A percentile compares a stretch with the other conserved stretches of the same genome.
These are phyloP conservation scores for Leptinotarsa tumamoca DNA, from an alignment of 2,888 invertebrate genomes.

Conservation along the genomic window DNA sequence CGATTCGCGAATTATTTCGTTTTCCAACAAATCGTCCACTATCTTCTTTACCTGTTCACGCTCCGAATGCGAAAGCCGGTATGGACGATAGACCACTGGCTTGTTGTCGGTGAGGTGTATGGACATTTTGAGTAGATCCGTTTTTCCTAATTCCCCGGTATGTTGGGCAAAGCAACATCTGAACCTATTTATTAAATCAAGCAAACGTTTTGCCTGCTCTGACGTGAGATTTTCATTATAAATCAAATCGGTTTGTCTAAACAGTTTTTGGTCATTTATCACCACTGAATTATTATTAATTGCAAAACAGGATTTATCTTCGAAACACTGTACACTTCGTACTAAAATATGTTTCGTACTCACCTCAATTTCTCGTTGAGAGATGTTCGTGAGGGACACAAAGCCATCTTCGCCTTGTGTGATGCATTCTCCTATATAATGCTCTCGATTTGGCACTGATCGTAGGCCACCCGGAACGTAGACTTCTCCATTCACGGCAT, in stretches of 20 bases:
- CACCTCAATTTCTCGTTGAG: slow-evolving; percentile 24
- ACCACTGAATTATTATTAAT: background rate
- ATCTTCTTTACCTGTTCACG: slow-evolving; percentile 46
- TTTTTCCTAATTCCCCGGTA: slow-evolving; percentile 40
- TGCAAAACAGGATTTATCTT: slow-evolving; percentile 5
- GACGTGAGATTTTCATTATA: slow-evolving; percentile 25
- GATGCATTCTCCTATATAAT: slow-evolving; percentile 26
- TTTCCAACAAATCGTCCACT: slow-evolving; percentile 45
- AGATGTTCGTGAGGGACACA: slow-evolving; percentile 21
- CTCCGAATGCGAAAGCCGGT: slow-evolving; percentile 51
- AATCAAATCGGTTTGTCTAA: background rate
- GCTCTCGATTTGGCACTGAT: background rate
- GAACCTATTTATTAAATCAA: background rate
- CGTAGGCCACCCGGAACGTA: background rate
- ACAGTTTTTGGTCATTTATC: background rate
- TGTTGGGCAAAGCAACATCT: slow-evolving; percentile 39
- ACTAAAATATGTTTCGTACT: slow-evolving; percentile 6
- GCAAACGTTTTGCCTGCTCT: slow-evolving; percentile 4
- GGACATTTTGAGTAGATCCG: slow-evolving; percentile 38
- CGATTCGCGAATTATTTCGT: slow-evolving; percentile 50
- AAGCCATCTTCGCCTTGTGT: slow-evolving; percentile 19
- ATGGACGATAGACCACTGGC: slow-evolving; percentile 52
- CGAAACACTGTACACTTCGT: background rate
- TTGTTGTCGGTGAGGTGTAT: slow-evolving; percentile 51
- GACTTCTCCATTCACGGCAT: background rate